Evolutionary conservation across 2,113 vertebrate species (phyloP).

Genomic region (Monarcha castaneiventris): DNA sequence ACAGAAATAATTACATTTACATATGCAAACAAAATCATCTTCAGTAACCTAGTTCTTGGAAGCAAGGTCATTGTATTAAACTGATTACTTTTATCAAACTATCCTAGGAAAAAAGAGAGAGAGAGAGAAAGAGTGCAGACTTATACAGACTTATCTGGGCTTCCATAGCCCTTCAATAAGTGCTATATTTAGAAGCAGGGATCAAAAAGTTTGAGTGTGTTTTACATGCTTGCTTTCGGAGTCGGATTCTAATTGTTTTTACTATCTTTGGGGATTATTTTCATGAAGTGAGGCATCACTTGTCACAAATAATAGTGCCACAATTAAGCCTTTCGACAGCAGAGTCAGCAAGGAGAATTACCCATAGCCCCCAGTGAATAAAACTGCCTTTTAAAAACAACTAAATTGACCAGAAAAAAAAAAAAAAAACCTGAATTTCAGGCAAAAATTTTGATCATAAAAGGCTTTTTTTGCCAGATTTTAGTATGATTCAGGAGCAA

Average conservation of each 20-base stretch:
- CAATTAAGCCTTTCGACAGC: neutral
- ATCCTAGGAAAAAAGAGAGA: neutral
- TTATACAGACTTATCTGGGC: neutral
- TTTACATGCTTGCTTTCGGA: neutral
- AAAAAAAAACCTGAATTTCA: neutral
- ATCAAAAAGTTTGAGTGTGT: neutral
- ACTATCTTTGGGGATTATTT: neutral
- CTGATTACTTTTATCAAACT: slow-evolving; percentile 55
- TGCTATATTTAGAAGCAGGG: neutral
- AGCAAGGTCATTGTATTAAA: slow-evolving; percentile 58
- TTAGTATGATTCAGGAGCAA: neutral
- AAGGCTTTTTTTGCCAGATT: neutral
- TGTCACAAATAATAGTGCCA: neutral
- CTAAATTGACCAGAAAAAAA: neutral
- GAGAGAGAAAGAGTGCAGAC: neutral
- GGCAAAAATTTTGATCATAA: neutral
- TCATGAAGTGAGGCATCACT: neutral
- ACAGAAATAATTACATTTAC: slow-evolving; percentile 66
- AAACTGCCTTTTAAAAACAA: neutral
- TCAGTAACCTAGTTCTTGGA: slow-evolving; percentile 47
- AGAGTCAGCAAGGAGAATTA: neutral
- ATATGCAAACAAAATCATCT: slow-evolving; percentile 64
- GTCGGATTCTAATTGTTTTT: neutral
- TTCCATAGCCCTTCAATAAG: neutral
- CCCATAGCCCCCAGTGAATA: neutral